Evolutionary conservation across 2,888 invertebrate genomes (phyloP).

Genomic region (Abrostola triplasia): DNA sequence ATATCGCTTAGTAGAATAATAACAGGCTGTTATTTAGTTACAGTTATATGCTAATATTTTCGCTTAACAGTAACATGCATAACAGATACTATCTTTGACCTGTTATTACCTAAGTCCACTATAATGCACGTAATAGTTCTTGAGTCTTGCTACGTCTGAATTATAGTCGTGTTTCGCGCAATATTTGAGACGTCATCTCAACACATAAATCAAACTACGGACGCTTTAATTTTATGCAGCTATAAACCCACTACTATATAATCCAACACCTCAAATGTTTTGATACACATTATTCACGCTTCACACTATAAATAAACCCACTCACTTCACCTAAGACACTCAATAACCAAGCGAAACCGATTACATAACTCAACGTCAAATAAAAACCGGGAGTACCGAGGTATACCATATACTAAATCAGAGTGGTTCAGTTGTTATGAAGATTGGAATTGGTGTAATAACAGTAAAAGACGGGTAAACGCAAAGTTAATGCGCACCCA

Average conservation of each 20-base stretch:
- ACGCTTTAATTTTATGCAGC: constrained; percentile 27
- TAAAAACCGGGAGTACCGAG: constrained; percentile 42
- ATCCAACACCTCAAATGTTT: constrained; percentile 21
- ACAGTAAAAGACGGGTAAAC: constrained; percentile 66
- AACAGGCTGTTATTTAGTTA: no score
- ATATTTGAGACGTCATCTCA: constrained; percentile 17
- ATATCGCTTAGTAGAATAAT: no score
- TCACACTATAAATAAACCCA: constrained; percentile 25
- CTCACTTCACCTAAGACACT: constrained; percentile 1
- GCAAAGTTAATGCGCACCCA: constrained; percentile 58
- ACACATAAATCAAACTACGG: constrained; percentile 20
- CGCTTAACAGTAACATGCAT: no score
- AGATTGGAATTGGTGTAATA: constrained; percentile 69
- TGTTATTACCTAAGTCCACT: no score
- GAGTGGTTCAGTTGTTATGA: constrained; percentile 67
- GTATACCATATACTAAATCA: constrained; percentile 62
- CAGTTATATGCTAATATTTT: no score
- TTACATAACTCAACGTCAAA: constrained; percentile 14
- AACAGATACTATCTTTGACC: no score
- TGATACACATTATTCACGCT: constrained; percentile 12
- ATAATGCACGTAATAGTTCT: no score
- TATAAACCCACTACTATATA: constrained; percentile 28
- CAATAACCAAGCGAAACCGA: constrained; percentile 9
- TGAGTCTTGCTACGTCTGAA: no score
- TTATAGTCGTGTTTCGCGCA: not conserved